Conservation (phyloP, 2,888 invertebrate species). For the Catocala fraxini region DNA sequence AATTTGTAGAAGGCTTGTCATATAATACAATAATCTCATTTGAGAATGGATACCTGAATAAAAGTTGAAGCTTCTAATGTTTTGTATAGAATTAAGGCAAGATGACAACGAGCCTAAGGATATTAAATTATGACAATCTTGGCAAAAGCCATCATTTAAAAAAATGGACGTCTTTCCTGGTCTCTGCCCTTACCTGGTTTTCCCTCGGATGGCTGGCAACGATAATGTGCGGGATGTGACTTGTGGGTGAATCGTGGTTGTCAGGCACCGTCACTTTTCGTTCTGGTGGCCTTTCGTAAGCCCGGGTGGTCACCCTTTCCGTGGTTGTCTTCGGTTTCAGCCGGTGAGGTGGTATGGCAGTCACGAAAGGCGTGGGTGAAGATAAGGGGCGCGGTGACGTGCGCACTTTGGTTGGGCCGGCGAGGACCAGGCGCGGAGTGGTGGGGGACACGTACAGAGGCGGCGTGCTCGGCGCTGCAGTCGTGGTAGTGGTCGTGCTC, state of each 20-base stretch:
- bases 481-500: conserved; percentile 53
- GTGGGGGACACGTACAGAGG: conserved; percentile 34
- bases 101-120: too few species aligned
- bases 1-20: too few species aligned
- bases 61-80: too few species aligned
- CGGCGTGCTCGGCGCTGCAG: conserved; percentile 40
- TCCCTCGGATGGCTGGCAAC: conserved; percentile 92
- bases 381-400: conserved; percentile 58
- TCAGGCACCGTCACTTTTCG: conserved; percentile 71
- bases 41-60: too few species aligned
- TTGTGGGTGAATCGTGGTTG: conserved; percentile 76
- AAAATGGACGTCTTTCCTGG: too few species aligned
- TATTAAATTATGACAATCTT: too few species aligned
- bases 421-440: conserved; percentile 59
- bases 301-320: conserved; percentile 74
- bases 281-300: conserved; percentile 75
- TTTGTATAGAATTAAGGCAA: too few species aligned
- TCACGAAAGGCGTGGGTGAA: conserved; percentile 61
- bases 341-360: conserved; percentile 55
- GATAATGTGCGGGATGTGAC: conserved; percentile 87
- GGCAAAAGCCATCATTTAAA: too few species aligned
- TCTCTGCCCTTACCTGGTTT: conserved; percentile 88
- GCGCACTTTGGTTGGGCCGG: conserved; percentile 53
- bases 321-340: conserved; percentile 67
- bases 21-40: too few species aligned